A percentile compares a stretch with the other conserved stretches of the same genome.
Evolutionary conservation across 2,113 vertebrate genomes (phyloP).

Genomic region (Proteles cristata): DNA sequence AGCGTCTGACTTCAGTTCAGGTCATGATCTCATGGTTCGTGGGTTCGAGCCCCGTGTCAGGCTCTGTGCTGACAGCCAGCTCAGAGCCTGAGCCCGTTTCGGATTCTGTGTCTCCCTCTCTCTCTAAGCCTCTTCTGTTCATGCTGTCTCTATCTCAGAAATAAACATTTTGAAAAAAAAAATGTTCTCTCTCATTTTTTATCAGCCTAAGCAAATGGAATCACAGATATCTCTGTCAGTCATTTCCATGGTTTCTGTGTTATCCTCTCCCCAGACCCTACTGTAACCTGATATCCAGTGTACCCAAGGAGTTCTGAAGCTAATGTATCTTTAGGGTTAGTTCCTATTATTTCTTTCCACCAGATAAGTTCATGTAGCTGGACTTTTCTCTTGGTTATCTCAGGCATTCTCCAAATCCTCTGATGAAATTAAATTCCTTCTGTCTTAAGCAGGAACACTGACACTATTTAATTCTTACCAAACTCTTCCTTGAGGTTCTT

Average conservation of each 20-base stretch:
- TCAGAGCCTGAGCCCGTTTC: too few species aligned
- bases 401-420: neutral
- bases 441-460: neutral
- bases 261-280: neutral
- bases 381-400: neutral
- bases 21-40: too few species aligned
- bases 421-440: neutral
- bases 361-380: neutral
- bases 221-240: neutral
- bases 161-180: too few species aligned
- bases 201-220: neutral
- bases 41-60: too few species aligned
- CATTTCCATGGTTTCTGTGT: neutral
- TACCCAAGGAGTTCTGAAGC: neutral
- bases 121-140: too few species aligned
- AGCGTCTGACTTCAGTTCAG: too few species aligned
- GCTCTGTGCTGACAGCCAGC: too few species aligned
- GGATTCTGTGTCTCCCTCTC: too few species aligned
- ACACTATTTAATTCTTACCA: neutral
- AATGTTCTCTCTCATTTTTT: neutral
- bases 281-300: neutral
- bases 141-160: too few species aligned
- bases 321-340: neutral
- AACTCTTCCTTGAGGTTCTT: neutral
- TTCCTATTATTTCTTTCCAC: neutral